Evolutionary conservation across 2,888 invertebrate genomes (phyloP).

Genomic region (Altica lythri): DNA sequence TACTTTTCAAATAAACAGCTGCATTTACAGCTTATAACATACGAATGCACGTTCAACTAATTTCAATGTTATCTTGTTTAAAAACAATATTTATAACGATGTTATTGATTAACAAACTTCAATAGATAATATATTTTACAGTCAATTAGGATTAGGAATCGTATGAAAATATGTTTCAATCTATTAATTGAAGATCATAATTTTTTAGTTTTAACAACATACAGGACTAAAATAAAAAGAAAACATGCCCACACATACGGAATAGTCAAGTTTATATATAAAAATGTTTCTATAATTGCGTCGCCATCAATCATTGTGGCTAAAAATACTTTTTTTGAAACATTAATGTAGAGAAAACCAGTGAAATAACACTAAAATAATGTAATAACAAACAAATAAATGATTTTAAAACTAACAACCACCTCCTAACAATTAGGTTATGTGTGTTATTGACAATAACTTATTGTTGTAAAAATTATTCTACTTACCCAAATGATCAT

Average conservation of each 20-base stretch:
- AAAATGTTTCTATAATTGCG: constrained; percentile 9
- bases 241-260: not conserved
- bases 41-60: too few relatives aligned
- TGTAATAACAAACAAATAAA: not conserved
- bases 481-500: constrained; percentile 34
- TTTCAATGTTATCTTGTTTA: too few relatives aligned
- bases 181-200: not conserved
- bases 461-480: constrained; percentile 10
- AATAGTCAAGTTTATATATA: constrained; percentile 1
- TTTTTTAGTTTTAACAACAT: not conserved
- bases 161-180: not conserved
- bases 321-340: constrained; percentile 13
- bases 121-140: not conserved
- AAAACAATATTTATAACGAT: not conserved
- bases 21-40: too few relatives aligned
- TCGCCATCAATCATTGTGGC: constrained; percentile 7
- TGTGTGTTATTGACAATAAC: too few relatives aligned
- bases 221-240: too few relatives aligned
- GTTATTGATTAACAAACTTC: not conserved
- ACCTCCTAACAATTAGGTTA: constrained; percentile 28
- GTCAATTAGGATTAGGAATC: not conserved
- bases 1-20: too few relatives aligned
- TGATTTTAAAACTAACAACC: not conserved
- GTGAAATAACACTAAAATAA: constrained; percentile 12
- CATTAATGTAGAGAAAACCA: not conserved